Conservation (phyloP, 2,797 vertebrate species). For the Pantherophis vulpinus region DNA sequence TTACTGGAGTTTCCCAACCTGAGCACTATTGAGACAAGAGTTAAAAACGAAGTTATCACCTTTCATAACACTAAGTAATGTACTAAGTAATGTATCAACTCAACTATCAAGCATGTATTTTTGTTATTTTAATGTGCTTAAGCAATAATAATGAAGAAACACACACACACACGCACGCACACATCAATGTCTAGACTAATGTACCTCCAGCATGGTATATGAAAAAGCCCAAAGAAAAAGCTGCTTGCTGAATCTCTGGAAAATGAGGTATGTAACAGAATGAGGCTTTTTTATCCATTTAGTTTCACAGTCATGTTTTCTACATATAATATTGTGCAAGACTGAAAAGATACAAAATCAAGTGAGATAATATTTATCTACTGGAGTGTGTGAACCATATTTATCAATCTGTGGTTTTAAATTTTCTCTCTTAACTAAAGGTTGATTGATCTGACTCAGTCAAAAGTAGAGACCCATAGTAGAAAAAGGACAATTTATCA, state of each 20-base stretch:
- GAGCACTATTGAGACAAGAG: neutral
- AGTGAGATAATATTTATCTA: slow-evolving; percentile 48
- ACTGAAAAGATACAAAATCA: slow-evolving; percentile 62
- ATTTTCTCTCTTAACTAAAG: slow-evolving; percentile 29
- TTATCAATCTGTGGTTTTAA: slow-evolving; percentile 44
- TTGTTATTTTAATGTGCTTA: neutral
- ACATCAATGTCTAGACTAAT: neutral
- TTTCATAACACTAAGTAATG: neutral
- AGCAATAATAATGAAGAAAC: neutral
- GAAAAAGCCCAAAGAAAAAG: slow-evolving; percentile 45
- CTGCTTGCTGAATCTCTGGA: slow-evolving; percentile 67
- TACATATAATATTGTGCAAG: slow-evolving; percentile 63
- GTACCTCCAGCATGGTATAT: neutral
- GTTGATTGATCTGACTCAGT: slow-evolving; percentile 52
- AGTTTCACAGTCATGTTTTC: slow-evolving; percentile 73
- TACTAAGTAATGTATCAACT: neutral
- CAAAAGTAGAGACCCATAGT: slow-evolving; percentile 13
- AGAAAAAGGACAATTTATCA: neutral
- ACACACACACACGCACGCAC: neutral
- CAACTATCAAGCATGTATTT: neutral
- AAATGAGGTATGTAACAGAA: slow-evolving; percentile 78
- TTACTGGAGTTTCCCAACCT: neutral
- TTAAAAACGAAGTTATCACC: neutral
- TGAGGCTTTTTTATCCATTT: slow-evolving; percentile 60
- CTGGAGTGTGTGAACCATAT: slow-evolving; percentile 49